phyloP scores from a whole-genome alignment of 2,797 vertebrate species.

The Etheostoma nigrum region DNA sequence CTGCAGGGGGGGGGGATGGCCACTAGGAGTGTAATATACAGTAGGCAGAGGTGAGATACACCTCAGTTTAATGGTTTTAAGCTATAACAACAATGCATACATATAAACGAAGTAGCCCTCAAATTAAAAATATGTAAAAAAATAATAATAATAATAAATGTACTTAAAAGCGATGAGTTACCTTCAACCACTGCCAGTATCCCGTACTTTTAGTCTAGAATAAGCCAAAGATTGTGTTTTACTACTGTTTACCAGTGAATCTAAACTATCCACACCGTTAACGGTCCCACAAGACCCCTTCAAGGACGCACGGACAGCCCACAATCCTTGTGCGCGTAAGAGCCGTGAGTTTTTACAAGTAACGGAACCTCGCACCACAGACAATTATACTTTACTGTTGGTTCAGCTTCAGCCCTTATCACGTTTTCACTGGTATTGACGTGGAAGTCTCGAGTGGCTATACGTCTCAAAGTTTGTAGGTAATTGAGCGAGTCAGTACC shows the following conservation, averaged over 20 bases:
- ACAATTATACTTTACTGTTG: too few species aligned
- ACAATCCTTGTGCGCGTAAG: fast-evolving
- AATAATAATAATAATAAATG: not conserved
- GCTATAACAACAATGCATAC: not conserved
- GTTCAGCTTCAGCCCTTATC: not conserved
- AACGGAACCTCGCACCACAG: not conserved
- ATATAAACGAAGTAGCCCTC: too few species aligned
- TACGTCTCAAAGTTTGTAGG: not conserved
- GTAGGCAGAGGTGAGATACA: too few species aligned
- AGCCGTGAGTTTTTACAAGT: not conserved
- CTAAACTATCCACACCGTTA: conserved; percentile 20
- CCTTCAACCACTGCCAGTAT: not conserved
- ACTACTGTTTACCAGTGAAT: conserved; percentile 1
- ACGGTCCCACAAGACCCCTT: conserved; percentile 13
- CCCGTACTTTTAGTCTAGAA: not conserved
- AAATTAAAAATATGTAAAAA: too few species aligned
- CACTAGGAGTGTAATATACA: not conserved
- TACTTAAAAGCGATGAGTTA: not conserved
- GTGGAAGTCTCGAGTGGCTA: not conserved
- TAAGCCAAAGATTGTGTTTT: not conserved
- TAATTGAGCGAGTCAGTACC: not conserved
- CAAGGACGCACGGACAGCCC: conserved; percentile 18
- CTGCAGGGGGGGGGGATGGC: not conserved
- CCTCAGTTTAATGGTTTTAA: not conserved
- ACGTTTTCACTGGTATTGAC: not conserved